A percentile compares a stretch with the other conserved stretches of the same genome.
Evolutionary conservation across 35 echinoderm and acorn worm species (phyloP).

Genomic region (Diadema setosum): DNA sequence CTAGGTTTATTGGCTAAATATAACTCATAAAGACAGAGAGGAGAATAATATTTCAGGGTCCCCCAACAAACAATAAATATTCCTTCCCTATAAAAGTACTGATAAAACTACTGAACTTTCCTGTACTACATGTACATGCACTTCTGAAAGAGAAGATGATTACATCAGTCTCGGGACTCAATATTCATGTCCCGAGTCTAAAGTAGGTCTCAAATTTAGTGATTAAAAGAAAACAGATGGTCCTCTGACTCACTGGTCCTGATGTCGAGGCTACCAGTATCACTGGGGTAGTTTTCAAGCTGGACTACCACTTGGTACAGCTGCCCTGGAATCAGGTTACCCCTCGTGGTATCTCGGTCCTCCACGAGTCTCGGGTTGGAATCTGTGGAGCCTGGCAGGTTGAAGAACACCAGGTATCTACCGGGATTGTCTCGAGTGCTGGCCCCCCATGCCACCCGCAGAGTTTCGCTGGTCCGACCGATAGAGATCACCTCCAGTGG

Average conservation of each 20-base stretch:
- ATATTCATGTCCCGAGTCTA: too few relatives aligned
- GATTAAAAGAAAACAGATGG: too few relatives aligned
- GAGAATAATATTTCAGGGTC: too few relatives aligned
- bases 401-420: background rate
- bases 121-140: too few relatives aligned
- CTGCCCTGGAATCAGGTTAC: background rate
- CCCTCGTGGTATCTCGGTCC: background rate
- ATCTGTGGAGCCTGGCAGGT: background rate
- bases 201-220: too few relatives aligned
- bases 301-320: background rate
- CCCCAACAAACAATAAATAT: too few relatives aligned
- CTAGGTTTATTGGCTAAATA: too few relatives aligned
- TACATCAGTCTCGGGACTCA: too few relatives aligned
- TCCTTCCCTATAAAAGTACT: too few relatives aligned
- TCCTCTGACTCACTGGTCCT: background rate
- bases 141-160: too few relatives aligned
- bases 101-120: too few relatives aligned
- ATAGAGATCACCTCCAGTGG: slow-evolving; percentile 1
- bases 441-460: slow-evolving; percentile 31
- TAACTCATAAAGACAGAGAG: too few relatives aligned
- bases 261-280: background rate
- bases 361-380: background rate
- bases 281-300: background rate
- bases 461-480: background rate
- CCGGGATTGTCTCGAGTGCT: background rate